Conservation (phyloP, 2,113 vertebrate genomes). For the Eulemur rufifrons region DNA sequence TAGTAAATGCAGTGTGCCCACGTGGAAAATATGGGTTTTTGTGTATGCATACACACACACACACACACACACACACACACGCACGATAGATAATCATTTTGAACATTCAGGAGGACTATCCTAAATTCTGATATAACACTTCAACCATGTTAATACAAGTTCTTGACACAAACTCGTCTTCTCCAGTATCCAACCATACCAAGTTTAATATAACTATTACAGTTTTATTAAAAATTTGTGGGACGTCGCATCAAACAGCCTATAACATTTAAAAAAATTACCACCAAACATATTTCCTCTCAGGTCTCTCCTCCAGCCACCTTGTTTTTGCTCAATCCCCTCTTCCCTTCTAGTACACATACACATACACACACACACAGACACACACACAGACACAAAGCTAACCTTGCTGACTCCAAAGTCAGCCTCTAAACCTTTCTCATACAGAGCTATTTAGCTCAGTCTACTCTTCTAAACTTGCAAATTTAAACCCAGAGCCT, state of each 20-base stretch:
- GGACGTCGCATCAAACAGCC: background rate
- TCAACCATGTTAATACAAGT: background rate
- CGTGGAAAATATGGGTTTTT: background rate
- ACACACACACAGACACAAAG: background rate
- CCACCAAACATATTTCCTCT: background rate
- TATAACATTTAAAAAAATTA: background rate
- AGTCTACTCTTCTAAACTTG: background rate
- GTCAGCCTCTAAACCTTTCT: background rate
- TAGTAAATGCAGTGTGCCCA: background rate
- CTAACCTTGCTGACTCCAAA: background rate
- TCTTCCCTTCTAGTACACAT: background rate
- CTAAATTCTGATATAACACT: background rate
- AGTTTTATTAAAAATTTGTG: background rate
- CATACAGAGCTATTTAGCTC: background rate
- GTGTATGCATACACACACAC: background rate
- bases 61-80: background rate
- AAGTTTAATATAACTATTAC: background rate
- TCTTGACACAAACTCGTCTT: background rate
- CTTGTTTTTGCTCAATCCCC: background rate
- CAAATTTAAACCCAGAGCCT: slow-evolving; percentile 11
- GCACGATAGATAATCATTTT: background rate
- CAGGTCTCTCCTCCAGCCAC: background rate
- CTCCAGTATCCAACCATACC: background rate
- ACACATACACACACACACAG: background rate
- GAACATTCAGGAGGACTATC: background rate